Conservation (phyloP, 2,888 invertebrate species). For the Hesperia comma region DNA sequence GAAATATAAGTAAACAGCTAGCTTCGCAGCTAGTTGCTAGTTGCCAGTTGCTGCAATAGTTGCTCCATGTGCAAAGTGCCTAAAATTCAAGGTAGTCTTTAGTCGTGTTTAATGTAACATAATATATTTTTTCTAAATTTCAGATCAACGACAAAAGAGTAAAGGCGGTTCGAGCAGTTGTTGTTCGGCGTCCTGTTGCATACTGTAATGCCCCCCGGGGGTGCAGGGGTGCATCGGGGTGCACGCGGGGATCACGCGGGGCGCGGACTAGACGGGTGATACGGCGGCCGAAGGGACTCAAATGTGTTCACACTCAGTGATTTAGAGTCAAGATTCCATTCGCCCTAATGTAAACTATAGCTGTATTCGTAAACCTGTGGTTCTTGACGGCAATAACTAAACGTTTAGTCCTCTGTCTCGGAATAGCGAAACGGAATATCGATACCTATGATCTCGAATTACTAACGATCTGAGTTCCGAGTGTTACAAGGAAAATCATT, state of each 20-base stretch:
- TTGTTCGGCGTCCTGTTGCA: constrained; percentile 96
- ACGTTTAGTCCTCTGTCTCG: not conserved
- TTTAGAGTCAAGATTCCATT: constrained; percentile 63
- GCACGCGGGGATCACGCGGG: constrained; percentile 51
- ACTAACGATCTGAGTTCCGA: constrained; percentile 8
- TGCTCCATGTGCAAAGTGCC: too few species aligned
- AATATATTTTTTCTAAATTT: constrained; percentile 62
- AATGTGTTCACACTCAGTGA: constrained; percentile 72
- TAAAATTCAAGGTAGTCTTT: too few species aligned
- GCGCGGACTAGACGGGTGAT: constrained; percentile 59
- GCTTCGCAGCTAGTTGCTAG: too few species aligned
- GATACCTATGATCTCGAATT: constrained; percentile 1
- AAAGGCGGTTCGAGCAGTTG: constrained; percentile 97
- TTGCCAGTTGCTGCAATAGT: too few species aligned
- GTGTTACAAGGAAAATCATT: not conserved
- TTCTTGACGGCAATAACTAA: constrained; percentile 33
- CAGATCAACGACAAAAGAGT: constrained; percentile 98
- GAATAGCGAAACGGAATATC: not conserved
- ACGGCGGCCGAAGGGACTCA: constrained; percentile 58
- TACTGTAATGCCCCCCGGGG: constrained; percentile 88
- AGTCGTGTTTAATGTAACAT: not conserved
- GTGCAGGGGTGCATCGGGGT: constrained; percentile 50
- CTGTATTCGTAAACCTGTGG: constrained; percentile 36
- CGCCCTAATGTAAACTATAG: constrained; percentile 51
- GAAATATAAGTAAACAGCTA: too few species aligned